Evolutionary conservation across 1,140 invertebrate genomes (phyloP), one percentile per base, ranked within the genome.

Genomic region (Battus philenor): DNA sequence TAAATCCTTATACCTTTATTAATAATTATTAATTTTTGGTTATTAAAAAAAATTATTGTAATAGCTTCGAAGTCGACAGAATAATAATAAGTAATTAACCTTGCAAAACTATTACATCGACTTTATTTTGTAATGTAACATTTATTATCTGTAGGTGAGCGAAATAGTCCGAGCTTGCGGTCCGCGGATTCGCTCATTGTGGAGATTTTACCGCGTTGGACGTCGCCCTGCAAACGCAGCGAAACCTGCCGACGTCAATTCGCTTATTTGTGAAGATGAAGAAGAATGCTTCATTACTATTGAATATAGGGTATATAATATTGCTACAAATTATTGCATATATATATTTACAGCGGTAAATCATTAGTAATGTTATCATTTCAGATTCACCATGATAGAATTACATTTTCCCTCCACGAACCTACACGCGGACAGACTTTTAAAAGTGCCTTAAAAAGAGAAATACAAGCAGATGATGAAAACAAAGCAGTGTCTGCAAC

Each of bases 301-400:
- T 5, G 80, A 84, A 29, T 84, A 84, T 29, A 63, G 77, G 56
- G 79, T 79, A 56, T 47, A 10, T 20, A 22, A 6, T 13, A 22
- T 22, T 47, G 9, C 13, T 8, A 24, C 38, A n/a, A n/a, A n/a
- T n/a, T n/a, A n/a, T n/a, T n/a, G n/a, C n/a, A n/a, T n/a, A n/a
- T n/a, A n/a, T n/a, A n/a, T n/a, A n/a, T n/a, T n/a, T n/a, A n/a
- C n/a, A n/a, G n/a, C n/a, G n/a, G n/a, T n/a, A n/a, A n/a, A n/a
- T n/a, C n/a, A n/a, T n/a, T n/a, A n/a, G n/a, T 20, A 20, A 20
- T 20, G 6, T 20, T 20, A 20, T 20, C 6, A 3, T 26, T 30
- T n/a, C 45, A 84, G 80, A 78, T 84, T 26, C 80, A 84, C 44
- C 80, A 80, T 34, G 80, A 84, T 17, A 52, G 77, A 31, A 84